Base-by-base conservation (phyloP, 2,888 invertebrate genomes). In the Drosophila neonasuta region DNA sequence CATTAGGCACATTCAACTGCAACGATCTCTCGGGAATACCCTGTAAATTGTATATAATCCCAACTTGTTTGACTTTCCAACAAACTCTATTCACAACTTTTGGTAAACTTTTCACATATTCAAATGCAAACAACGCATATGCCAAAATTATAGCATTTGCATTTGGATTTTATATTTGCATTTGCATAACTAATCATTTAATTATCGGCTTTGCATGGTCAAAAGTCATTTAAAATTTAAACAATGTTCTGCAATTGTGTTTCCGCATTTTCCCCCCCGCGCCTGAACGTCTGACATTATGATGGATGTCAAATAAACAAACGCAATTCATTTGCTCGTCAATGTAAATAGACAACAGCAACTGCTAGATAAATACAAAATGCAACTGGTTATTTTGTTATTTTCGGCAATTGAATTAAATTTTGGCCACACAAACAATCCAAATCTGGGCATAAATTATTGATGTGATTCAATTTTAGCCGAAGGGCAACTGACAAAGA, bases 141-240 rank as follows among this genome's bases (percentile, higher is more conserved):
- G 34, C 24, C 24, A 50, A 68, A 55, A 66, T 66, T 66, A 49
- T 49, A 61, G 39, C 11, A 41, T 41, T 41, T 41, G 39, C 39
- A 41, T 41, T 13, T 41, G 39, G 39, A 41, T 41, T 41, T 64
- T 66, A 48, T 49, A 65, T 70, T 70, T 65, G 45, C 72, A 80
- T 80, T 83, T 80, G 75, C 72, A 86, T 83, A 79, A 72, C 78
- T 80, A 86, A 83, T 79, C 71, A 86, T 80, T 86, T 71, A 79
- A 86, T 86, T 86, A 86, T 84, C 57, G 68, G 66, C 64, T 73
- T 79, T 71, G 63, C 48, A 68, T 48, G 54, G 56, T 24, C 8
- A 49, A 78, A 80, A 85, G 70, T 83, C 78, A 86, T 84, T 76
- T 74, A 66, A 77, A 77, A 71, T 69, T 79, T 68, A 70, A 84